Evolutionary conservation across 2,797 vertebrate species (phyloP).

Genomic region (Siniperca scherzeri): DNA sequence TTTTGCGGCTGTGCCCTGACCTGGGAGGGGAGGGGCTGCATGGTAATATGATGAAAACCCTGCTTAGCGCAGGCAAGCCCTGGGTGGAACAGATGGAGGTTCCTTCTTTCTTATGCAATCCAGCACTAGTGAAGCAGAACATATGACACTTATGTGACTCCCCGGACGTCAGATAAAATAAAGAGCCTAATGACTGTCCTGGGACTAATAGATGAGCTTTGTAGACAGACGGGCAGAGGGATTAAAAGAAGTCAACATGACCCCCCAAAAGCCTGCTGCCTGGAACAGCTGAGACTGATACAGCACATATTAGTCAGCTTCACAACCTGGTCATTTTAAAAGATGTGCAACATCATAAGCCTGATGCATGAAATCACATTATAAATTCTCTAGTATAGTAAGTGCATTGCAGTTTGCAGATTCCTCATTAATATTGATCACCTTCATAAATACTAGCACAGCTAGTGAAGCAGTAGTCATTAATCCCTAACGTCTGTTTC

Average conservation of each 20-base stretch:
- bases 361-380: constrained; percentile 12
- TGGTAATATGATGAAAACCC: constrained; percentile 53
- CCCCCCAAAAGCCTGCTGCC: not conserved
- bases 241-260: constrained; percentile 25
- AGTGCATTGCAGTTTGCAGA: not conserved
- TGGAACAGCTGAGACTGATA: constrained; percentile 4
- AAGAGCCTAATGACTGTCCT: constrained; percentile 46
- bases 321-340: not conserved
- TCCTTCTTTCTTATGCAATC: constrained; percentile 66
- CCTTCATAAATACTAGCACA: constrained; percentile 43
- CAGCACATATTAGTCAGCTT: not conserved
- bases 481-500: constrained; percentile 7
- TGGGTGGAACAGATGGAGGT: constrained; percentile 70
- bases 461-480: constrained; percentile 8
- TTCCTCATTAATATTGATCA: constrained; percentile 47
- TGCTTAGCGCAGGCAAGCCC: constrained; percentile 42
- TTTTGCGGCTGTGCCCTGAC: constrained; percentile 20
- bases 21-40: constrained; percentile 10
- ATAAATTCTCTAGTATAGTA: constrained; percentile 2
- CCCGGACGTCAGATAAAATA: constrained; percentile 46
- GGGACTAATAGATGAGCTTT: constrained; percentile 28
- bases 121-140: constrained; percentile 51
- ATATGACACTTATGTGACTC: constrained; percentile 54
- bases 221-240: constrained; percentile 14
- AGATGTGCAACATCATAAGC: constrained; percentile 3